Base-by-base conservation (phyloP, 2,113 vertebrate species). In the Erythrocercus mccallii region DNA sequence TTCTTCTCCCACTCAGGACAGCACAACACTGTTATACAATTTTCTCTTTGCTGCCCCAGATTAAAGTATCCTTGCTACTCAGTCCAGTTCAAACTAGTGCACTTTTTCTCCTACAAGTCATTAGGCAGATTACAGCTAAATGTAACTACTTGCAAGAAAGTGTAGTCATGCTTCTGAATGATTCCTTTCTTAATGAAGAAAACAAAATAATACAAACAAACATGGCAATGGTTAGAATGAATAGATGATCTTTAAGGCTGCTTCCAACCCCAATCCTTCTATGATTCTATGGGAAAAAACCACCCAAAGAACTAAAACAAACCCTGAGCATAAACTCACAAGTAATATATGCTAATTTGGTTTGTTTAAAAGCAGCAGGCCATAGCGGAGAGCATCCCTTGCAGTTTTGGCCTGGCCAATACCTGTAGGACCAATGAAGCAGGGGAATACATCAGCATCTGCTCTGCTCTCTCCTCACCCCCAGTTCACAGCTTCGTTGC, bases 11-110 rank as follows among this genome's bases (percentile, higher is more conserved):
- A 82, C 91, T 48, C 31, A 92, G 77, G 73, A 96, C 93, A 97
- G 92, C 91, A 94, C 68, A 65, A 87, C 73, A 96, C 71, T 84
- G 94, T 97, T 96, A 91, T 23, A 77, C 85, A 90, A 90, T 70
- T 95, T 92, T 86, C 80, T 86, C 57, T 74, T 81, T 89, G 48
- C 86, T 95, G 88, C 72, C 68, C 57, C 53, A 77, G 78, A 66
- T 86, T 70, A 87, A 94, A 96, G 81, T 45, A 92, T 51, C 37
- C 25, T 72, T 86, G 76, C 70, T 81, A 70, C 27, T 69, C 79
- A 81, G 95, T 95, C 71, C 66, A 84, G 84, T 60, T 94, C 81
- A 53, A 70, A 92, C 64, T 8, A 90, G 92, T 24, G 64, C 50
- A 91, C n/a, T 90, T 92, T 72, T 84, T 84, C 53, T 82, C 57